Percentiles rank a stretch among this genome's conserved stretches.
Conservation (phyloP, 2,113 vertebrate species). For the Aptenodytes forsteri region DNA sequence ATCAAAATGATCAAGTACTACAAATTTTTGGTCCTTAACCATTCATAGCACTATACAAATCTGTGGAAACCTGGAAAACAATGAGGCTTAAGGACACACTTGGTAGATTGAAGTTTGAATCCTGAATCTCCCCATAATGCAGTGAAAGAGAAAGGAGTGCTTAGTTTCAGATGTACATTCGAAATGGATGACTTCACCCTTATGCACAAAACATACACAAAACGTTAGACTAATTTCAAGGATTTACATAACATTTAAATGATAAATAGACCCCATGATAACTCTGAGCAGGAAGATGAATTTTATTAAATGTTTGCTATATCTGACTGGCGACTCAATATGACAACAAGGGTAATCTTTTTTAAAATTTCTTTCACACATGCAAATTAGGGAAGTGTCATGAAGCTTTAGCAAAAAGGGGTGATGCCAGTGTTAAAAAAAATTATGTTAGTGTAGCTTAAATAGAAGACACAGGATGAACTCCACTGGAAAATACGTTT, state of each 20-base stretch:
- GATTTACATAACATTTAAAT: not conserved
- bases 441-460: not conserved
- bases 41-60: not conserved
- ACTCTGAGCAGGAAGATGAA: not conserved
- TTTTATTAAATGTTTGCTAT: not conserved
- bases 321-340: not conserved
- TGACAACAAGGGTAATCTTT: not conserved
- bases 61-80: not conserved
- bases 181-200: not conserved
- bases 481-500: not conserved
- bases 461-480: not conserved
- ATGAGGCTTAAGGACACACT: not conserved
- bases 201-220: not conserved
- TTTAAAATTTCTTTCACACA: not conserved
- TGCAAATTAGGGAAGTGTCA: not conserved
- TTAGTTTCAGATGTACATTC: not conserved
- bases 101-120: not conserved
- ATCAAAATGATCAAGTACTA: constrained; percentile 8
- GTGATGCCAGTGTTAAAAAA: not conserved
- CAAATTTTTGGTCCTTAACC: not conserved
- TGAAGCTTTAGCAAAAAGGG: not conserved
- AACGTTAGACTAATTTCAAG: not conserved
- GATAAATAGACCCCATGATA: not conserved
- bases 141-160: not conserved
- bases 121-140: not conserved